These are phyloP conservation scores for Patella caerulea DNA, from an alignment of 2,888 invertebrate genomes.

Conservation along the genomic window DNA sequence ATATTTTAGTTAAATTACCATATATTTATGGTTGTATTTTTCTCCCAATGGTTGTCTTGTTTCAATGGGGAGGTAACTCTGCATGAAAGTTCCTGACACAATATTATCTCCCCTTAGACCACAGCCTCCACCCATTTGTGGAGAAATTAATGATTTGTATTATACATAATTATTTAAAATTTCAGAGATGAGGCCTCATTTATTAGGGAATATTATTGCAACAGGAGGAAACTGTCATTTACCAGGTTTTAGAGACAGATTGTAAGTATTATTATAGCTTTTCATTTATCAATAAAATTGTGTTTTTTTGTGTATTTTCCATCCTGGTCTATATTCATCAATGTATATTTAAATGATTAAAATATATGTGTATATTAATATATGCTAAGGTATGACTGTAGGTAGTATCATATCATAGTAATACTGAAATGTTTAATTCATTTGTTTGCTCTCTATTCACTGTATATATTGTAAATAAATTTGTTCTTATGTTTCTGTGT, in stretches of 20 bases:
- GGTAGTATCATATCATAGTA: too few species aligned
- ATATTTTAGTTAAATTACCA: neutral
- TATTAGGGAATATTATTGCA: conserved; percentile 83
- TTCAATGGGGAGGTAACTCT: too few species aligned
- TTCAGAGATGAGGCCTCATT: conserved; percentile 78
- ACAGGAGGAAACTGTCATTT: conserved; percentile 87
- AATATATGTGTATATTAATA: neutral
- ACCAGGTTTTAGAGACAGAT: conserved; percentile 85
- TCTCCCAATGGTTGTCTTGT: too few species aligned
- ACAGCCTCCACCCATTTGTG: too few species aligned
- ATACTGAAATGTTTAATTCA: too few species aligned
- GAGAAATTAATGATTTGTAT: too few species aligned
- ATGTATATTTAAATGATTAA: too few species aligned
- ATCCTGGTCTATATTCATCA: neutral
- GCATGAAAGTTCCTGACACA: too few species aligned
- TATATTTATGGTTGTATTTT: neutral
- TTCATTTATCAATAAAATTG: neutral
- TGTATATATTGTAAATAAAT: too few species aligned
- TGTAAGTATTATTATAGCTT: conserved; percentile 73
- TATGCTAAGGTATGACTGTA: neutral
- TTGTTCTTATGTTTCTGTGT: too few species aligned
- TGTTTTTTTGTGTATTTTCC: neutral
- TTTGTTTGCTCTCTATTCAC: too few species aligned
- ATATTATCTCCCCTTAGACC: too few species aligned
- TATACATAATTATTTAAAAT: conserved; percentile 22